Evolutionary conservation across 2,797 vertebrate genomes (phyloP), one percentile per base, ranked within the genome.

Genomic region (Ctenochaetus hawaiiensis): DNA sequence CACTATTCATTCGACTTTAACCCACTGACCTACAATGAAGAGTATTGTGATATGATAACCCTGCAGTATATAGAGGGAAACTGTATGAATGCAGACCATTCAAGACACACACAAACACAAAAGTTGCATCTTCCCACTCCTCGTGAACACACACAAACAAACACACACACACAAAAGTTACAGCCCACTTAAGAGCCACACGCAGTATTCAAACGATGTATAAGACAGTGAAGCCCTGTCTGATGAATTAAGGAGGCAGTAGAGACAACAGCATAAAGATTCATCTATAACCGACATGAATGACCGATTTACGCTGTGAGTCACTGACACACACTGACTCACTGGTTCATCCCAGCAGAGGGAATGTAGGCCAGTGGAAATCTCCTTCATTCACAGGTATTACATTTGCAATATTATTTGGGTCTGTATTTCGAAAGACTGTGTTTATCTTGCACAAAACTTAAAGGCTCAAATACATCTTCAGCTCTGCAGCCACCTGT

Each of bases 21-120:
- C 87, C 85, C 81, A 82, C 83, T 89, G 81, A 87, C 57, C 78
- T 64, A 89, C 82, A 92, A 67, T 86, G 72, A 66, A 54, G 34
- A 60, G 71, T 78, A 80, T 77, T 90, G 84, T 89, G 83, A 87
- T 83, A 80, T 80, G 72, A 88, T 90, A 52, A 59, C 48, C 62
- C 60, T 41, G 53, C 54, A 75, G 51, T 70, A 37, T 68, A 80
- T 78, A 47, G 51, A 78, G n/a, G 65, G 20, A 48, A 71, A 59
- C 44, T 48, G n/a, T 26, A 41, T 87, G 80, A 90, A 87, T 84
- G 77, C 37, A 18, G 44, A 14, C 60, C 60, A 66, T 91, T 91
- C 73, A 91, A 34, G 48, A 64, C n/a, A 63, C 44, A 72, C 44
- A 64, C 48, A 67, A 72, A 74, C n/a, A 45, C 59, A 22, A 74